Evolutionary conservation across 2,113 vertebrate genomes (phyloP).

Genomic region (Brienomyrus brachyistius): DNA sequence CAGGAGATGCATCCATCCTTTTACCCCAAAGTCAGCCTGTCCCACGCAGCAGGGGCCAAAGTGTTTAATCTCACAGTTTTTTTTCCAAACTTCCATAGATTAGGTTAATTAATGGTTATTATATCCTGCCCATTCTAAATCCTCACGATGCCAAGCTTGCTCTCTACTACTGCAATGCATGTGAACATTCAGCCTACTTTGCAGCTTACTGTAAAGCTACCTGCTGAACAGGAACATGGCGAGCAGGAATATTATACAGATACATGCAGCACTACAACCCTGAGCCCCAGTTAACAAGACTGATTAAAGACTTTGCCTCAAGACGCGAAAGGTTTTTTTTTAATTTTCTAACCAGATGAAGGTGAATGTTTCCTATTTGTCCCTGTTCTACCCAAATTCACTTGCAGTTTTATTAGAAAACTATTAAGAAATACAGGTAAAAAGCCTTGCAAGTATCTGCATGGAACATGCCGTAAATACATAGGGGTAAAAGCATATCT

Average conservation of each 20-base stretch:
- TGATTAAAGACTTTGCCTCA: neutral
- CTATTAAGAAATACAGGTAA: neutral
- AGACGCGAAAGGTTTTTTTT: neutral
- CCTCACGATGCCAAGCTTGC: neutral
- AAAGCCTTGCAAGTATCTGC: slow-evolving; percentile 4
- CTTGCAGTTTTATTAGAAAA: neutral
- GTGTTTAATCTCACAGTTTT: neutral
- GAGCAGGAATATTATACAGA: neutral
- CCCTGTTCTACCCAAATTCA: neutral
- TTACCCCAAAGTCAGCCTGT: neutral
- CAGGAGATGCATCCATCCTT: neutral
- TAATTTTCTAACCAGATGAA: neutral
- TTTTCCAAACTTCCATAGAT: neutral
- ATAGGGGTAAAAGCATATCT: neutral
- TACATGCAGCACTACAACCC: neutral
- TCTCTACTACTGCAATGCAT: neutral
- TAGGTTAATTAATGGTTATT: neutral
- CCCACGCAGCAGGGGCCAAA: neutral
- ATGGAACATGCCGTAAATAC: neutral
- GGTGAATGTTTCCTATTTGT: neutral
- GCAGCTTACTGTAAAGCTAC: neutral
- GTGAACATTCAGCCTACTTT: neutral
- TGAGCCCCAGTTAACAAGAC: slow-evolving; percentile 3
- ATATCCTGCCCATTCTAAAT: neutral
- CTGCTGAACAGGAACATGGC: neutral